These are phyloP conservation scores for Phymatocera aterrima DNA, from an alignment of 2,888 invertebrate species.

Conservation along the genomic window DNA sequence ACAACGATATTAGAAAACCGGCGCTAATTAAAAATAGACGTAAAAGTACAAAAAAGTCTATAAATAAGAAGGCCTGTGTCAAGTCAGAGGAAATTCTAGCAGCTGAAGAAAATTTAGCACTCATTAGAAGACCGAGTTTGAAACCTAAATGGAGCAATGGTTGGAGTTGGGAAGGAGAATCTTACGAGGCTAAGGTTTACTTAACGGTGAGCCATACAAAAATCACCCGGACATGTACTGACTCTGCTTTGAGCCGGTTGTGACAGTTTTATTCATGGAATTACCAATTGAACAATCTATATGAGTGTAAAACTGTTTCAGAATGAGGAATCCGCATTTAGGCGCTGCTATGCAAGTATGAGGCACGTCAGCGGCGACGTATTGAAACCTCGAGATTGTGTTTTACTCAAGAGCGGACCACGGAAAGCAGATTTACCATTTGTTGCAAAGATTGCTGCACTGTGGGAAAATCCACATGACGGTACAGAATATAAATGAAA, in stretches of 20 bases:
- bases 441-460: slow-evolving; percentile 94
- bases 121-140: slow-evolving; percentile 74
- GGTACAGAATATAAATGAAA: slow-evolving; percentile 77
- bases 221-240: too few species aligned
- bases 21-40: slow-evolving; percentile 67
- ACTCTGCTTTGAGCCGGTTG: neutral
- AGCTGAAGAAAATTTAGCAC: slow-evolving; percentile 69
- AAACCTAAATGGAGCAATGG: slow-evolving; percentile 91
- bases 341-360: slow-evolving; percentile 94
- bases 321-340: slow-evolving; percentile 86
- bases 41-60: slow-evolving; percentile 74
- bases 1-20: slow-evolving; percentile 50
- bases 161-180: slow-evolving; percentile 93
- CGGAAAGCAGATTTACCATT: slow-evolving; percentile 92
- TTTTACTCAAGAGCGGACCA: slow-evolving; percentile 90
- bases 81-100: slow-evolving; percentile 66
- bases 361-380: slow-evolving; percentile 90
- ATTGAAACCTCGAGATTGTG: slow-evolving; percentile 92
- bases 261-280: neutral
- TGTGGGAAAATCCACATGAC: slow-evolving; percentile 96
- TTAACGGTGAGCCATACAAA: slow-evolving; percentile 88
- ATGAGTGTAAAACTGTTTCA: slow-evolving; percentile 68
- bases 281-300: neutral
- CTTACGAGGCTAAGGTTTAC: slow-evolving; percentile 89
- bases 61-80: slow-evolving; percentile 62